A percentile compares a stretch with the other conserved stretches of the same genome.
These are phyloP conservation scores for Penaeus japonicus DNA, from an alignment of 1,140 invertebrate species.

Conservation along the genomic window DNA sequence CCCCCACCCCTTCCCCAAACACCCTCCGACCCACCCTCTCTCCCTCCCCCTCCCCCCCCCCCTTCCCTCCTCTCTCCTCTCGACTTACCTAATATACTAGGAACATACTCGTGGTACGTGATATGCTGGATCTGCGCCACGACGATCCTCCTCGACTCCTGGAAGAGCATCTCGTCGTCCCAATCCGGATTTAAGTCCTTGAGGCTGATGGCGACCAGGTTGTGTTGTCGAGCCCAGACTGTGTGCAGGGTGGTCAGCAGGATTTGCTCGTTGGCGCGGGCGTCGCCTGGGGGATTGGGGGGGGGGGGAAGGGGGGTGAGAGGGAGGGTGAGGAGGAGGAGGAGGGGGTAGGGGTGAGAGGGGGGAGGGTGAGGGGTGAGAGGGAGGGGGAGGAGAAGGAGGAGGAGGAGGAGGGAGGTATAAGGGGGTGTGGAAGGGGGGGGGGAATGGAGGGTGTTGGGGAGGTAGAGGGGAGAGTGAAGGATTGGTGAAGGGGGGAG, in stretches of 20 bases:
- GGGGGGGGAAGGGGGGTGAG: no score
- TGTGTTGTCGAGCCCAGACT: slow-evolving; percentile 63
- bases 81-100: slow-evolving; percentile 65
- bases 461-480: not conserved
- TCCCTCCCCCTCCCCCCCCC: no score
- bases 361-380: not conserved
- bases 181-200: slow-evolving; percentile 74
- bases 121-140: slow-evolving; percentile 71
- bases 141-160: slow-evolving; percentile 69
- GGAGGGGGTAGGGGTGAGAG: not conserved
- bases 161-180: slow-evolving; percentile 75
- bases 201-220: slow-evolving; percentile 34
- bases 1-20: no score
- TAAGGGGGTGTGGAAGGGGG: not conserved
- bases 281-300: slow-evolving; percentile 67
- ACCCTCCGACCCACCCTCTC: no score
- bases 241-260: slow-evolving; percentile 74
- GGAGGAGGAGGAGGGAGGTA: not conserved
- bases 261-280: slow-evolving; percentile 71
- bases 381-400: not conserved
- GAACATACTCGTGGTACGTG: slow-evolving; percentile 70
- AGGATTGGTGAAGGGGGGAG: not conserved
- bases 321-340: not conserved
- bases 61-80: slow-evolving; percentile 62
- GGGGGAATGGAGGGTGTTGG: not conserved